phyloP scores from a whole-genome alignment of 2,888 invertebrate genomes.

The Gerris lacustris region DNA sequence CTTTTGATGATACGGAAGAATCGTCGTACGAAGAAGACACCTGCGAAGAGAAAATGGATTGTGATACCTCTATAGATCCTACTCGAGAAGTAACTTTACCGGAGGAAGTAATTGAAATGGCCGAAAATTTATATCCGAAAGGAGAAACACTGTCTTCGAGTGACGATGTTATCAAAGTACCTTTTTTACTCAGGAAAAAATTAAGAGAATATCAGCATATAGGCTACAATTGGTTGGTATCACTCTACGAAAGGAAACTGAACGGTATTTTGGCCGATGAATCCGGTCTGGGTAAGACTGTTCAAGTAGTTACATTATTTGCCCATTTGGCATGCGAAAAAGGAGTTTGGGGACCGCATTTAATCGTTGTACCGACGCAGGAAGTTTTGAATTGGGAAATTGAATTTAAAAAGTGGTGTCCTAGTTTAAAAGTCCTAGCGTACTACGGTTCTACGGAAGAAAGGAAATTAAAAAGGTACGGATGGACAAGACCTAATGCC shows the following conservation, averaged over 20 bases:
- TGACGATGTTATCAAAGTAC: conserved; percentile 66
- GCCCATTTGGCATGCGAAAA: conserved; percentile 88
- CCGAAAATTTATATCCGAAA: conserved; percentile 93
- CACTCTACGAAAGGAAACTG: conserved; percentile 85
- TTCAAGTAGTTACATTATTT: conserved; percentile 88
- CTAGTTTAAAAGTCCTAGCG: conserved; percentile 95
- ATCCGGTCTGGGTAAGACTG: conserved; percentile 95
- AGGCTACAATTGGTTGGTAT: conserved; percentile 92
- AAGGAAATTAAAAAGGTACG: conserved; percentile 66
- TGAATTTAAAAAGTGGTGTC: conserved; percentile 99
- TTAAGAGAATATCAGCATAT: conserved; percentile 94
- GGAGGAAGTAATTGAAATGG: conserved; percentile 70
- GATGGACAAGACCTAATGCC: conserved; percentile 97
- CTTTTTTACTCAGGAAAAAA: conserved; percentile 77
- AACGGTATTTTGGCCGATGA: conserved; percentile 95
- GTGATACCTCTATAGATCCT: neutral
- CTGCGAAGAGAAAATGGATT: conserved; percentile 25
- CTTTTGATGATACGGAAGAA: conserved; percentile 32
- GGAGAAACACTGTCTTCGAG: conserved; percentile 94
- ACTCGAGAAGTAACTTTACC: too few species aligned
- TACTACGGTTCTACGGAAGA: conserved; percentile 97
- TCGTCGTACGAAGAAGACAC: conserved; percentile 22
- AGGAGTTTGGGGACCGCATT: conserved; percentile 91
- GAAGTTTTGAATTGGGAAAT: conserved; percentile 99
- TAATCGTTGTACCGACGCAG: conserved; percentile 96